Evolutionary conservation across 2,888 invertebrate species (phyloP).

Genomic region (Teleogryllus oceanicus): DNA sequence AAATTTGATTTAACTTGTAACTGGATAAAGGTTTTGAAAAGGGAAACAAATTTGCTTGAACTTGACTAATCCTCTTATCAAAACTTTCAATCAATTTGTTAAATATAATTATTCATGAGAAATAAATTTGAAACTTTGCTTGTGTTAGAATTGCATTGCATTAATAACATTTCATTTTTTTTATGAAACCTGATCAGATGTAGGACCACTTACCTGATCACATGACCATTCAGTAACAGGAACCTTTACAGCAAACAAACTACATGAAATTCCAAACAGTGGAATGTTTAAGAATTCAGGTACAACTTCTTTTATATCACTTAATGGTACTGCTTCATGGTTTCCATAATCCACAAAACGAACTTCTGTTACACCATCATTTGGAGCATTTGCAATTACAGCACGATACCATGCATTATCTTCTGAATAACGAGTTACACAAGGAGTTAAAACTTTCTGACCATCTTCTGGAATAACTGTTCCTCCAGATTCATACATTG

Average conservation of each 20-base stretch:
- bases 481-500: constrained; percentile 25
- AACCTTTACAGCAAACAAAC: constrained; percentile 24
- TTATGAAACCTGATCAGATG: too few relatives aligned
- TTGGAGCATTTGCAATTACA: constrained; percentile 30
- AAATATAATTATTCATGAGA: too few relatives aligned
- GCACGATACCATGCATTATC: constrained; percentile 41
- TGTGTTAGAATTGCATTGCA: too few relatives aligned
- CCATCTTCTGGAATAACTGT: constrained; percentile 32
- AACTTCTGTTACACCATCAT: constrained; percentile 35
- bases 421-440: constrained; percentile 44
- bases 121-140: too few relatives aligned
- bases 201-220: constrained; percentile 27
- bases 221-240: constrained; percentile 35
- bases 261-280: constrained; percentile 28
- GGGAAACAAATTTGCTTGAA: too few relatives aligned
- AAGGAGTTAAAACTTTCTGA: constrained; percentile 39
- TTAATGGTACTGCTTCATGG: constrained; percentile 34
- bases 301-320: constrained; percentile 33
- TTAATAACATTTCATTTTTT: too few relatives aligned
- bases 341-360: constrained; percentile 42
- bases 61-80: too few relatives aligned
- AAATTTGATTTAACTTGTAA: too few relatives aligned
- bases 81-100: too few relatives aligned
- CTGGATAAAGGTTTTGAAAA: too few relatives aligned
- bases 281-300: constrained; percentile 27